These are phyloP conservation scores for Aurelia aurita complex sp. Pacific DNA, from an alignment of 30 jellyfish, hydroid and myxozoan genomes.

Conservation along the genomic window DNA sequence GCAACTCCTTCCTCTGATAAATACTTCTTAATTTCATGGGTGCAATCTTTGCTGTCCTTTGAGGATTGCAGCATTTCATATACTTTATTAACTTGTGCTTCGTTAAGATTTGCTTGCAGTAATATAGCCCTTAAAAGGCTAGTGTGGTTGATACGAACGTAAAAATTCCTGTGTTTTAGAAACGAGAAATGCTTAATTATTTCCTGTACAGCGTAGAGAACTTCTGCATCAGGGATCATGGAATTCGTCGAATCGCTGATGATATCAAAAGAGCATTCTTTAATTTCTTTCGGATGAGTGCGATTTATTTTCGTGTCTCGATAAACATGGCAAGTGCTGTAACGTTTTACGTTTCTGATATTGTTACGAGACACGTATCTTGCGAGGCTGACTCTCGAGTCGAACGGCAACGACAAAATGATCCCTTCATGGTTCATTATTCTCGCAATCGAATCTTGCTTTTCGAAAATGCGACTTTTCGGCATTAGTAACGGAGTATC, in stretches of 20 bases:
- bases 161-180: slow-evolving; percentile 50
- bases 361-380: slow-evolving; percentile 82
- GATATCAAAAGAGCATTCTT: slow-evolving; percentile 94
- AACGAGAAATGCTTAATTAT: slow-evolving; percentile 62
- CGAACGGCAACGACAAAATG: slow-evolving; percentile 85
- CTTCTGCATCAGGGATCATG: slow-evolving; percentile 83
- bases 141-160: slow-evolving; percentile 81
- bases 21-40: slow-evolving; percentile 21
- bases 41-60: slow-evolving; percentile 41
- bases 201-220: slow-evolving; percentile 76
- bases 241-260: slow-evolving; percentile 60
- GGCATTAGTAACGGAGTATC: slow-evolving; percentile 86
- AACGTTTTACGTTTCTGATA: slow-evolving; percentile 63
- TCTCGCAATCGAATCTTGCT: slow-evolving; percentile 62
- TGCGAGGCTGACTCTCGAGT: slow-evolving; percentile 89
- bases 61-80: slow-evolving; percentile 49
- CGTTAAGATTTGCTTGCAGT: slow-evolving; percentile 58
- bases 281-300: slow-evolving; percentile 84
- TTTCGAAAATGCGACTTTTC: slow-evolving; percentile 61
- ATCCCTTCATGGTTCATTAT: slow-evolving; percentile 88
- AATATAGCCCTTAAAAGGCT: slow-evolving; percentile 72
- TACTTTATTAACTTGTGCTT: slow-evolving; percentile 43
- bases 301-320: slow-evolving; percentile 71
- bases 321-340: slow-evolving; percentile 67
- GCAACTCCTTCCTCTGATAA: slow-evolving; percentile 49